phyloP scores from a whole-genome alignment of 2,888 invertebrate species.

The Chaetoderma sp. region DNA sequence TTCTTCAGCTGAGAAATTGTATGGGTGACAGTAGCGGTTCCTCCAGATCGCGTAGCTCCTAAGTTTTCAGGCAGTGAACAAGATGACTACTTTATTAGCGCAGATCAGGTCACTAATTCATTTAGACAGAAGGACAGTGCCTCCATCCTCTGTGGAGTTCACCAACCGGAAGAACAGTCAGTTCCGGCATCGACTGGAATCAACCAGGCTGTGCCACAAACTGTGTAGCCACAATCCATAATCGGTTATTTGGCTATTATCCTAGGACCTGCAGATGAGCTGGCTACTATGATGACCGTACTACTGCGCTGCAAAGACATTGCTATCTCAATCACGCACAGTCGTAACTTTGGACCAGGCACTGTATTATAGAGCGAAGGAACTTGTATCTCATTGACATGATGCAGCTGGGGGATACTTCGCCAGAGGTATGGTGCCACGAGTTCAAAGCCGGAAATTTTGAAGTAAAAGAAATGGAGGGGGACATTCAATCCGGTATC shows the following conservation, averaged over 20 bases:
- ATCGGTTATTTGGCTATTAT: conserved; percentile 22
- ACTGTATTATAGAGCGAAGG: conserved; percentile 12
- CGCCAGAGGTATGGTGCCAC: background rate
- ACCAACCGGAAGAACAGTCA: background rate
- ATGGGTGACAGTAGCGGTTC: too few species aligned
- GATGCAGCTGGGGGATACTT: background rate
- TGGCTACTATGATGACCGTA: conserved; percentile 22
- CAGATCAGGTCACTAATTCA: background rate
- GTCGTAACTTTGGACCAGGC: conserved; percentile 15
- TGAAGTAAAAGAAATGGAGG: background rate
- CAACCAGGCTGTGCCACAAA: too few species aligned
- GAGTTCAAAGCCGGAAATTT: background rate
- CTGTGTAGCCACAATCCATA: background rate
- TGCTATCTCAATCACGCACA: background rate
- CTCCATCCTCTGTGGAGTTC: background rate
- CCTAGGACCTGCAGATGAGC: conserved; percentile 17
- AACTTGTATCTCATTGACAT: conserved; percentile 7
- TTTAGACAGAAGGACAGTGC: background rate
- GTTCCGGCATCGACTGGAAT: background rate
- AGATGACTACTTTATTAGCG: background rate
- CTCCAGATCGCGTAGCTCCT: background rate
- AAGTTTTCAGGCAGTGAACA: background rate
- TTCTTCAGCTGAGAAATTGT: too few species aligned
- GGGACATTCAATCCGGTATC: background rate
- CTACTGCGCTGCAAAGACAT: background rate